Evolutionary conservation across 30 jellyfish, hydroid and myxozoan genomes (phyloP), one percentile per base, ranked within the genome.

Genomic region (Rhopilema esculentum): DNA sequence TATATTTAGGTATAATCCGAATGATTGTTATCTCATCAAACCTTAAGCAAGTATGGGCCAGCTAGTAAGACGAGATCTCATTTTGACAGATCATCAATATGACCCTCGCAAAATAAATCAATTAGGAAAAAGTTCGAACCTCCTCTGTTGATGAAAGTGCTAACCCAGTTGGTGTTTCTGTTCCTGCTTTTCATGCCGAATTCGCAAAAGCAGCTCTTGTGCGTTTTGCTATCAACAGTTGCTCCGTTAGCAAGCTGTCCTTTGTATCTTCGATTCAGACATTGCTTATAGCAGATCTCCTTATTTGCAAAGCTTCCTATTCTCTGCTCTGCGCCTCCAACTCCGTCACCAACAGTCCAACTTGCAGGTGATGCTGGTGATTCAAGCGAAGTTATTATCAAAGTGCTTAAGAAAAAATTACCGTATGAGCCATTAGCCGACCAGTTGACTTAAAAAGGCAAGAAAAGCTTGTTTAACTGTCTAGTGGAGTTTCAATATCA

Each of bases 191-290:
- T 67, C 91, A 82, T 82, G 23, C 91, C 91, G 52, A 29, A 82
- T 27, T 82, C 91, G 69, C 91, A 82, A 75, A 0, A 82, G 67
- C 91, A 82, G 21, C 27, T 16, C 57, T 82, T 82, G 33, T 53
- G 83, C 0, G 91, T 82, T 65, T 67, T 69, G 1, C 75, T 19
- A 49, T 82, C 91, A 48, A 82, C 91, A 22, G 91, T 82, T 8
- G 49, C 91, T 28, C 91, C 91, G 31, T 82, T 82, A 15, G 91
- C 77, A 82, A 82, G 79, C 84, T 66, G 22, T 40, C 91, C 91
- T n/a, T 30, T 49, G 40, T 69, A 15, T 20, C 77, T 20, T 21
- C 79, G 66, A 49, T 53, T 82, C 33, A 50, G 22, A 27, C 91
- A 82, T 82, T 66, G 49, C 30, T 49, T 22, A 83, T 82, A 82